Base-by-base conservation (phyloP, 2,797 vertebrate species). In the Tenualosa ilisha region DNA sequence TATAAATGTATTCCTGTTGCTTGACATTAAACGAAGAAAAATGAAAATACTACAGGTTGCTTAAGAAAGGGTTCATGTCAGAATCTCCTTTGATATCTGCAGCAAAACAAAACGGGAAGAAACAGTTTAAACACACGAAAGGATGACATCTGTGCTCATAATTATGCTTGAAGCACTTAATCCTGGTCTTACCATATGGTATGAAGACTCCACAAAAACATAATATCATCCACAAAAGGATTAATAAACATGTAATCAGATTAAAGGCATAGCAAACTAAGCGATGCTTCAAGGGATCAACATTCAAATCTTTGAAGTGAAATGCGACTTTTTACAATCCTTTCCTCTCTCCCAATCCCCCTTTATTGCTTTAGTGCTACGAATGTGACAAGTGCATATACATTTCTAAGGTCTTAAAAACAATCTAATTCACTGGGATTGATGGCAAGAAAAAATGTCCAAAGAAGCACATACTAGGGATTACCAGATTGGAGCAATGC, bases 231-330 rank as follows among this genome's bases (percentile, higher is more conserved):
- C 68, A 43, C 68, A 43, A 75, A 43, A 75, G 68, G 68, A 75
- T 75, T 75, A 75, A 75, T 75, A 17, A 75, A 75, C 37, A 75
- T 22, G 40, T 43, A 75, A 75, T 75, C 68, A 43, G 68, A 43
- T 75, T 75, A 43, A 37, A 40, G 24, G 17, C 68, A 75, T 8
- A 1, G 37, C 68, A 75, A 75, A 75, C 68, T 75, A 40, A 43
- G 37, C 15, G 31, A 40, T 43, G 37, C 68, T 43, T 43, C 31
- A 43, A 75, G 68, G 56, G 56, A 61, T 61, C 56, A 43, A 75
- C 68, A 75, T 75, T 31, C 68, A 68, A 31, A 75, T 75, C 68
- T 40, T 40, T 75, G 12, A 43, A 75, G 37, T 43, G 15, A 75
- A 75, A 75, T 75, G 13, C 43, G 68, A 75, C 37, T 75, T 43